Evolutionary conservation across 2,113 vertebrate species (phyloP).

Genomic region (Circaetus cinerascens): DNA sequence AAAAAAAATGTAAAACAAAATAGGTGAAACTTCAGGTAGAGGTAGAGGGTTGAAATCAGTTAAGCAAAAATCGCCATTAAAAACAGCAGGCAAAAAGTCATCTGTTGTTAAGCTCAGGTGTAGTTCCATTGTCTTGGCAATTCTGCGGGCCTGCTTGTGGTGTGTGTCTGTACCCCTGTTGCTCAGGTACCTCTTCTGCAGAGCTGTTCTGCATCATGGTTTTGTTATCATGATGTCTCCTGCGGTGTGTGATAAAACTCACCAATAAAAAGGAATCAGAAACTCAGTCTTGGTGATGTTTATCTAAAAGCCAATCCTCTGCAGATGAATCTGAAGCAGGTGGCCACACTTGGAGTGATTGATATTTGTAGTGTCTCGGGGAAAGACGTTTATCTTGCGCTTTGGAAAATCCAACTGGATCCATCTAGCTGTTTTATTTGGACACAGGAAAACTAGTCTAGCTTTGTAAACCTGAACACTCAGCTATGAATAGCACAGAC

Average conservation of each 20-base stretch:
- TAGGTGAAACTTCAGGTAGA: not conserved
- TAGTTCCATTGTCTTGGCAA: not conserved
- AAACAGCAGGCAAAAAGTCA: not conserved
- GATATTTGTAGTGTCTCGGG: not conserved
- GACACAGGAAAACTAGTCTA: not conserved
- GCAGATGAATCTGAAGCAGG: not conserved
- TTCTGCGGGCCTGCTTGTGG: not conserved
- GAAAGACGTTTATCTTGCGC: not conserved
- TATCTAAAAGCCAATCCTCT: not conserved
- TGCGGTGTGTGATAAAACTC: not conserved
- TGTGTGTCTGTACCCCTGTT: not conserved
- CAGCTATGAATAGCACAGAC: not conserved
- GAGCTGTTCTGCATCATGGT: rapidly evolving
- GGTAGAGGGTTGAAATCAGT: not conserved
- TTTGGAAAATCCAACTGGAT: not conserved
- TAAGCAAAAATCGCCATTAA: not conserved
- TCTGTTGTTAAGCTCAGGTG: not conserved
- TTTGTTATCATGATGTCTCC: not conserved
- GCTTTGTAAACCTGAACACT: not conserved
- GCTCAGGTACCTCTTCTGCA: not conserved
- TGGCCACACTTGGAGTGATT: rapidly evolving
- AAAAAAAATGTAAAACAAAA: not conserved
- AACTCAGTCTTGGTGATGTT: not conserved
- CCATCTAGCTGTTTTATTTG: not conserved
- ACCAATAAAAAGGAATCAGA: not conserved